phyloP scores from a whole-genome alignment of 2,797 vertebrate genomes.

The Hippopotamyrus pictus region DNA sequence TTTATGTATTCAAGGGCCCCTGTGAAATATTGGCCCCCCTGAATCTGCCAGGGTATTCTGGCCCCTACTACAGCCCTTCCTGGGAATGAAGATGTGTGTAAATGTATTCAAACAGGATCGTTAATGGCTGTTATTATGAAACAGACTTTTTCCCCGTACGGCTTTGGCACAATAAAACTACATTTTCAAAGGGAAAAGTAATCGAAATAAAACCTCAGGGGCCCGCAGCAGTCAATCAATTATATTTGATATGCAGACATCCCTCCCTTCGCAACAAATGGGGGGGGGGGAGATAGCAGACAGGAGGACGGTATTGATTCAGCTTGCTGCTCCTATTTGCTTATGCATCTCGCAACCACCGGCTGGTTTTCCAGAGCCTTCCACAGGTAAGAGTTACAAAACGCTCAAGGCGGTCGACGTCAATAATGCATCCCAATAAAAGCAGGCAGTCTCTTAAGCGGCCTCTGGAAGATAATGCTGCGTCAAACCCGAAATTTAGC shows the following conservation, averaged over 20 bases:
- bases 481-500: neutral
- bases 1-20: neutral
- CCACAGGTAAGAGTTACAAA: constrained; percentile 4
- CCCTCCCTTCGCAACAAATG: constrained; percentile 30
- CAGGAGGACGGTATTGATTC: constrained; percentile 39
- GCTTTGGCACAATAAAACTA: neutral
- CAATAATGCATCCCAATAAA: constrained; percentile 25
- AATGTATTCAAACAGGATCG: constrained; percentile 25
- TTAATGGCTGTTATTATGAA: constrained; percentile 30
- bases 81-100: constrained; percentile 2
- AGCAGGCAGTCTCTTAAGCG: neutral
- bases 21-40: neutral
- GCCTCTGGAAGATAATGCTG: neutral
- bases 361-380: neutral
- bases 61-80: neutral
- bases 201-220: neutral
- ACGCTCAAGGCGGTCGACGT: constrained; percentile 24
- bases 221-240: neutral
- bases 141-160: neutral
- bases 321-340: constrained; percentile 18
- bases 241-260: neutral
- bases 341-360: constrained; percentile 1
- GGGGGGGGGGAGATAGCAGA: neutral
- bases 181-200: neutral
- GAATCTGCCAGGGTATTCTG: neutral